phyloP scores from a whole-genome alignment of 2,113 vertebrate genomes.

The Ascaphus truei region DNA sequence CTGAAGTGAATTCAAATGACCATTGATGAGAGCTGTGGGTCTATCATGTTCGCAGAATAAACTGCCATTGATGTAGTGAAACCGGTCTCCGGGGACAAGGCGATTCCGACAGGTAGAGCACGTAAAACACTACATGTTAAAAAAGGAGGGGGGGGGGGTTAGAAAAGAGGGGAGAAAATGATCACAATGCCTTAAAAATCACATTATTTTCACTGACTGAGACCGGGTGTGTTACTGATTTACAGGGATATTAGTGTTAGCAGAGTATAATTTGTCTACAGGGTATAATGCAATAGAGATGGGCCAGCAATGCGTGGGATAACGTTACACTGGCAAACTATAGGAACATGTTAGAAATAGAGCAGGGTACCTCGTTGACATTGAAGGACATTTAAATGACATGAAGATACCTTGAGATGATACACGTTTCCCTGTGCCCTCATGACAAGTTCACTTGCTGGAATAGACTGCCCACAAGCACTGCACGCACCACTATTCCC shows the following conservation, averaged over 20 bases:
- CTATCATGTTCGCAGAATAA: constrained; percentile 99
- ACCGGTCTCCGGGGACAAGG: constrained; percentile 94
- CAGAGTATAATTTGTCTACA: too few species aligned
- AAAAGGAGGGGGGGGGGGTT: constrained; percentile 44
- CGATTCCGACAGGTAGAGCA: constrained; percentile 99
- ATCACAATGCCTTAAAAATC: constrained; percentile 1
- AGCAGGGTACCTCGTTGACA: too few species aligned
- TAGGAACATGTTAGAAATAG: too few species aligned
- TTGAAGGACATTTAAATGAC: too few species aligned
- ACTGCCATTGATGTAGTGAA: constrained; percentile 99
- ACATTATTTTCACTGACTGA: not conserved
- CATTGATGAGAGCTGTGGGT: constrained; percentile 98
- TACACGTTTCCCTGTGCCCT: constrained; percentile 98
- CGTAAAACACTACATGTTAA: constrained; percentile 87
- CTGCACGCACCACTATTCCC: constrained; percentile 97
- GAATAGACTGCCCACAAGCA: constrained; percentile 96
- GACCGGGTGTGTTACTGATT: constrained; percentile 17
- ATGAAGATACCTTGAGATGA: constrained; percentile 93
- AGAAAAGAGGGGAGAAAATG: too few species aligned
- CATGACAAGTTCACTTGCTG: constrained; percentile 97
- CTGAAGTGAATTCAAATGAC: constrained; percentile 99
- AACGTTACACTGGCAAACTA: too few species aligned
- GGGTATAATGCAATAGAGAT: too few species aligned
- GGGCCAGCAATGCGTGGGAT: too few species aligned
- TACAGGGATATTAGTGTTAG: constrained; percentile 1